These are phyloP conservation scores for Gallinago stenura DNA, from an alignment of 2,797 vertebrate species.

Conservation along the genomic window DNA sequence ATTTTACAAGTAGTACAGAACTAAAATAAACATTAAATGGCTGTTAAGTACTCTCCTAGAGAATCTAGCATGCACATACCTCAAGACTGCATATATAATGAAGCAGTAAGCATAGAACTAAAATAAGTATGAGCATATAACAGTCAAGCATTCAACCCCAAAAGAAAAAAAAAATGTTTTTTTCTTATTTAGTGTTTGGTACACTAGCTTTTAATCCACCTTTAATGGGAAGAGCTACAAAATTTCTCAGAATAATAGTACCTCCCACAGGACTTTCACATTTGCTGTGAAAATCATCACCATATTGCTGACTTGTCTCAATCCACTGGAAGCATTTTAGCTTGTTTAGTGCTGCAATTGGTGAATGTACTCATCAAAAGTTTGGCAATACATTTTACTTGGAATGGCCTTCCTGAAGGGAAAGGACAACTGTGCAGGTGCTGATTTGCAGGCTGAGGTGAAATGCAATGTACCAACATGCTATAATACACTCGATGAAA, in stretches of 20 bases:
- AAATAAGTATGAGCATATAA: not conserved
- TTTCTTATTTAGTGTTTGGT: not conserved
- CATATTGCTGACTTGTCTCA: not conserved
- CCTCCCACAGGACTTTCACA: not conserved
- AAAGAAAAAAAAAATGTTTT: too few relatives aligned
- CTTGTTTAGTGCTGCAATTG: not conserved
- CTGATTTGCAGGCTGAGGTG: not conserved
- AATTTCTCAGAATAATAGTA: not conserved
- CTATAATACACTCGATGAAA: not conserved
- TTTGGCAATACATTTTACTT: not conserved
- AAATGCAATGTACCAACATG: not conserved
- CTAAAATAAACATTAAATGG: not conserved
- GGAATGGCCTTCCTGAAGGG: not conserved
- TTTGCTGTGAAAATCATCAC: not conserved
- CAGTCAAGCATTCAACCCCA: not conserved
- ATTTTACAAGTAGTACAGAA: not conserved
- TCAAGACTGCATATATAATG: not conserved
- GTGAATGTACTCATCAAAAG: not conserved
- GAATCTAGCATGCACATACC: not conserved
- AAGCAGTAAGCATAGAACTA: not conserved
- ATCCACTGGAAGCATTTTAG: not conserved
- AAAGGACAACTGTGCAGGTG: not conserved
- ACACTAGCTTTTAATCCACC: not conserved
- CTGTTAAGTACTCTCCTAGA: not conserved
- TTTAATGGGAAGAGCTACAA: not conserved